Base-by-base conservation (phyloP, 2,113 vertebrate species). In the Vombatus ursinus region DNA sequence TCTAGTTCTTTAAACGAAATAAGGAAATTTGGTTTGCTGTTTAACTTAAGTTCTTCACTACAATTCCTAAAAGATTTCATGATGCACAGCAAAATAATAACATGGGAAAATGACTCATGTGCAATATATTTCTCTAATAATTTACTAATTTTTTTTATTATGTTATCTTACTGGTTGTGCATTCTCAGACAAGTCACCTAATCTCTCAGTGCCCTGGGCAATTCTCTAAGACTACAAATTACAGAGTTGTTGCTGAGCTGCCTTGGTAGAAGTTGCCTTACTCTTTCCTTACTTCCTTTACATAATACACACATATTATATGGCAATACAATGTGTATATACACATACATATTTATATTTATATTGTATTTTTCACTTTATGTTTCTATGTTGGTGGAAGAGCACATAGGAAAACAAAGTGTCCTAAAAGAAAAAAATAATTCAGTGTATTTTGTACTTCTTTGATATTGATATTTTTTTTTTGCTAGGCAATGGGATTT, bases 1-100 rank as follows among this genome's bases (percentile, higher is more conserved):
- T 19, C 5, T n/a, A 77, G 12, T 77, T 77, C 61, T 77, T 77
- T 68, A 19, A 77, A 77, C 7, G 14, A 77, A n/a, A 77, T n/a
- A n/a, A 37, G 61, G 61, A 68, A 77, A 77, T 77, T 77, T n/a
- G 37, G 37, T 77, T n/a, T 77, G 89, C 26, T 92, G 92, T 95
- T 95, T 95, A 89, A 61, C 48, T 0, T 19, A 96, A 97, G 68
- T 49, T 93, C 2, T 92, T 95, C 23, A 84, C 0, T 8, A 48
- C 0, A 47, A 96, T 47, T 94, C 91, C 50, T 90, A 61, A 94
- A 89, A 90, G 92, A 93, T 96, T 89, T 93, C 44, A 51, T 25
- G 93, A 95, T 91, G 90, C 94, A n/a, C 22, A 91, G 2, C 90
- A 84, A 97, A 95, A 95, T 49, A 92, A 96, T 48, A 90, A 93